A percentile compares a stretch with the other conserved stretches of the same genome.
phyloP scores from a whole-genome alignment of 2,113 vertebrate species.

The Lophius piscatorius region DNA sequence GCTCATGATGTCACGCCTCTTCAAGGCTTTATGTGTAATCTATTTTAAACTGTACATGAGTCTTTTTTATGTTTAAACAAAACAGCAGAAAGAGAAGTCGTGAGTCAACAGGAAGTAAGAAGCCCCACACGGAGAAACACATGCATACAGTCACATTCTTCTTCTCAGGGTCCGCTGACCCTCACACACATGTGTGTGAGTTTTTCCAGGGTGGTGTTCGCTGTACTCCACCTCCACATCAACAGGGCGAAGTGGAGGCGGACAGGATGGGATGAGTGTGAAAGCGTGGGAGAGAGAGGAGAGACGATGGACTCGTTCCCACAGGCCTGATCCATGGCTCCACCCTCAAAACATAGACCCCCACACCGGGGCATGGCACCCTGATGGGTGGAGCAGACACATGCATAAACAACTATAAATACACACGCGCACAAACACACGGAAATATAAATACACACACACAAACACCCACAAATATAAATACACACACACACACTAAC shows the following conservation, averaged over 20 bases:
- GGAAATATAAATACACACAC: too few relatives aligned
- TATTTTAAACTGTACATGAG: constrained; percentile 9
- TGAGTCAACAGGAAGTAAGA: constrained; percentile 7
- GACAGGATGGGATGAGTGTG: constrained; percentile 70
- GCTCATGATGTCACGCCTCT: too few relatives aligned
- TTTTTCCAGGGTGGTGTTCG: constrained; percentile 64
- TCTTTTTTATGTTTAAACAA: not conserved
- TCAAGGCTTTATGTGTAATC: too few relatives aligned
- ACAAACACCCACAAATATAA: too few relatives aligned
- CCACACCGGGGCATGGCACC: constrained; percentile 61
- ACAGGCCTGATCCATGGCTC: constrained; percentile 68
- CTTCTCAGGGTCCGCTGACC: constrained; percentile 70
- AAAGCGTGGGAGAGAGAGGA: constrained; percentile 74
- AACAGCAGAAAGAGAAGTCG: not conserved
- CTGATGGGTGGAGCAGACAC: constrained; percentile 55
- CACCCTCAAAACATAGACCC: constrained; percentile 65
- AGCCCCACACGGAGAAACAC: not conserved
- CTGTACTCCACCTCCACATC: constrained; percentile 55
- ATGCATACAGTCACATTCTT: constrained; percentile 16
- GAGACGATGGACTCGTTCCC: constrained; percentile 66
- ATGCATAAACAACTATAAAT: constrained; percentile 49
- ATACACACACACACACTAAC: too few relatives aligned
- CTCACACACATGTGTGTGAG: constrained; percentile 60
- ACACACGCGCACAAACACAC: constrained; percentile 32
- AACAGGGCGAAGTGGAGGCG: constrained; percentile 56